Conservation (phyloP, 1,140 invertebrate genomes). For the Drosophila grimshawi region DNA sequence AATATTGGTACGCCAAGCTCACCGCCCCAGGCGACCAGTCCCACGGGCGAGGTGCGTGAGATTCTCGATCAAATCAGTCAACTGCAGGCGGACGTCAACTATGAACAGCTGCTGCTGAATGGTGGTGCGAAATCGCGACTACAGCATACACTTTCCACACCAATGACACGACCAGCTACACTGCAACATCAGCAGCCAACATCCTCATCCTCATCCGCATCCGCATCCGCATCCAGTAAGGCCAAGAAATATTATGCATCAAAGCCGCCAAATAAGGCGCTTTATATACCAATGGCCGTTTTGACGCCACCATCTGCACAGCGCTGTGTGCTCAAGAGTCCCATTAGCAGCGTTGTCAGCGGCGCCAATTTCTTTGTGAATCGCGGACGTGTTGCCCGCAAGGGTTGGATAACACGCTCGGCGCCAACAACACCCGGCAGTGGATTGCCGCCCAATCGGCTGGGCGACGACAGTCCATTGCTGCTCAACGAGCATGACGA, state of each 20-base stretch:
- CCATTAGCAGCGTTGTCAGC: slow-evolving; percentile 72
- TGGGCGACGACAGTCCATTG: slow-evolving; percentile 87
- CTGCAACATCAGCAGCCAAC: slow-evolving; percentile 32
- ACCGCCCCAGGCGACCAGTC: slow-evolving; percentile 91
- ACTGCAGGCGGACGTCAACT: slow-evolving; percentile 85
- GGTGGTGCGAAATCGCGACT: slow-evolving; percentile 56
- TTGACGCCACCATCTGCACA: slow-evolving; percentile 53
- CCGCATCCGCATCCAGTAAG: slow-evolving; percentile 27
- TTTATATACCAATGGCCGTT: slow-evolving; percentile 78
- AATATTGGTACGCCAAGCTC: slow-evolving; percentile 88
- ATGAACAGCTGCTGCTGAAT: slow-evolving; percentile 63
- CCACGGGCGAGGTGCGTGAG: slow-evolving; percentile 89
- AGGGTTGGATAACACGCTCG: slow-evolving; percentile 89
- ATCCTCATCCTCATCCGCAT: slow-evolving; percentile 6
- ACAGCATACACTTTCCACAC: slow-evolving; percentile 70
- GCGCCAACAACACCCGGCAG: slow-evolving; percentile 90
- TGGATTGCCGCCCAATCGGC: slow-evolving; percentile 84
- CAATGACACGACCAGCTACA: slow-evolving; percentile 37
- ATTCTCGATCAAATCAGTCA: slow-evolving; percentile 89
- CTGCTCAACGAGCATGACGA: slow-evolving; percentile 86
- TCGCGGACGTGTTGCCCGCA: slow-evolving; percentile 70
- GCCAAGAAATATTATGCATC: slow-evolving; percentile 72
- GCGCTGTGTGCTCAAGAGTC: slow-evolving; percentile 76
- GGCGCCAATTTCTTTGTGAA: slow-evolving; percentile 73
- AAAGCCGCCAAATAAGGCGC: slow-evolving; percentile 72